Evolutionary conservation across 2,113 vertebrate species (phyloP).

Genomic region (Struthidea cinerea): DNA sequence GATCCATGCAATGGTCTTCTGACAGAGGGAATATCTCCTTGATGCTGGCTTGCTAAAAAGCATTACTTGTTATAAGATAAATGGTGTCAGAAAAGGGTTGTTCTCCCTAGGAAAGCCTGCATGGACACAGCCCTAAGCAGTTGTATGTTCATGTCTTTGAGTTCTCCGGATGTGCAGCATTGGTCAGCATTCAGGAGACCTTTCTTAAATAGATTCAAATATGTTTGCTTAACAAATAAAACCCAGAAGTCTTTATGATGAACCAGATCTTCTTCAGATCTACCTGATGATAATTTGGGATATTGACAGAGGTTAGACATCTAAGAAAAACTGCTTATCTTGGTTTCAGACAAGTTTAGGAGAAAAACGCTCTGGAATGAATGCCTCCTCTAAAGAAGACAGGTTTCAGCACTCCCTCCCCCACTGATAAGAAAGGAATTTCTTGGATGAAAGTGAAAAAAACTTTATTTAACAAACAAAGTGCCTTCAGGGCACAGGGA

Average conservation of each 20-base stretch:
- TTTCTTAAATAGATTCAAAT: neutral
- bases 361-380: neutral
- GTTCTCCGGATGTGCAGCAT: neutral
- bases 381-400: neutral
- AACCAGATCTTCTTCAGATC: neutral
- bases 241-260: neutral
- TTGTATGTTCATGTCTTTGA: neutral
- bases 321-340: neutral
- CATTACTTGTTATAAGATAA: neutral
- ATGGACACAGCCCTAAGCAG: neutral
- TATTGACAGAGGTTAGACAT: neutral
- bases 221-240: neutral
- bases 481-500: rapidly evolving
- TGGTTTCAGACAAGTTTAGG: neutral
- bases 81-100: neutral
- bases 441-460: neutral
- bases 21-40: neutral
- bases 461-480: neutral
- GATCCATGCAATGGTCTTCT: neutral
- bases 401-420: neutral
- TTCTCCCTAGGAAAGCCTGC: neutral
- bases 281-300: neutral
- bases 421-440: neutral
- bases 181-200: neutral
- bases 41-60: neutral